Evolutionary conservation across 1,140 invertebrate species (phyloP).

Genomic region (Aphis gossypii): DNA sequence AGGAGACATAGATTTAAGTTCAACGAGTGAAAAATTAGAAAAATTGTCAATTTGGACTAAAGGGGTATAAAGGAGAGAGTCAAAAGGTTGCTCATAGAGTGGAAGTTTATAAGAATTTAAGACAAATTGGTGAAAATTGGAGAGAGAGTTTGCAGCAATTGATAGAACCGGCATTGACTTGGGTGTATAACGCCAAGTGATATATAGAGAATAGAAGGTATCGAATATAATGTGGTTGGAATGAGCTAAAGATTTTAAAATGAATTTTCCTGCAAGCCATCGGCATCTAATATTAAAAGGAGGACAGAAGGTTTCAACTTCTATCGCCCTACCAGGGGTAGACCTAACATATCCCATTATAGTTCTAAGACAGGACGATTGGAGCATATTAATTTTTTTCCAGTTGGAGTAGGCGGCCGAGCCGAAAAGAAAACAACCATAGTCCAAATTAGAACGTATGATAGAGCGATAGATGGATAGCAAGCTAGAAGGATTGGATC

Average conservation of each 20-base stretch:
- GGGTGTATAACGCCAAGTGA: neutral
- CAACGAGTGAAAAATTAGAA: neutral
- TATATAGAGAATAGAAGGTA: neutral
- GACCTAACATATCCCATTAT: neutral
- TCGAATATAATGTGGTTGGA: neutral
- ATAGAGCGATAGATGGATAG: neutral
- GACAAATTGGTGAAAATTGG: neutral
- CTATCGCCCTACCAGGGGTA: neutral
- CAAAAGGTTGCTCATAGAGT: neutral
- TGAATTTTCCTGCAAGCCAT: conserved; percentile 7
- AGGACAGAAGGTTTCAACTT: neutral
- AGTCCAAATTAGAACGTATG: neutral
- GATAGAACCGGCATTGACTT: neutral
- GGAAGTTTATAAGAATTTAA: neutral
- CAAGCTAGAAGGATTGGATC: neutral
- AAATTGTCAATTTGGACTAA: neutral
- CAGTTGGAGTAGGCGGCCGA: neutral
- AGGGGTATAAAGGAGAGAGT: neutral
- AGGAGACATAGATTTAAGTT: neutral
- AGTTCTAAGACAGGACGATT: neutral
- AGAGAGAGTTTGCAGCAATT: neutral
- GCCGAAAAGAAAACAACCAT: conserved; percentile 30
- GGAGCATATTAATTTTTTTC: neutral
- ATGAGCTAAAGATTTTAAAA: neutral
- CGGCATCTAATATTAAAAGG: conserved; percentile 12